Percentiles rank a stretch among this genome's conserved stretches.
These are phyloP conservation scores for Drosophila serrata DNA, from an alignment of 1,140 invertebrate species.

Conservation along the genomic window DNA sequence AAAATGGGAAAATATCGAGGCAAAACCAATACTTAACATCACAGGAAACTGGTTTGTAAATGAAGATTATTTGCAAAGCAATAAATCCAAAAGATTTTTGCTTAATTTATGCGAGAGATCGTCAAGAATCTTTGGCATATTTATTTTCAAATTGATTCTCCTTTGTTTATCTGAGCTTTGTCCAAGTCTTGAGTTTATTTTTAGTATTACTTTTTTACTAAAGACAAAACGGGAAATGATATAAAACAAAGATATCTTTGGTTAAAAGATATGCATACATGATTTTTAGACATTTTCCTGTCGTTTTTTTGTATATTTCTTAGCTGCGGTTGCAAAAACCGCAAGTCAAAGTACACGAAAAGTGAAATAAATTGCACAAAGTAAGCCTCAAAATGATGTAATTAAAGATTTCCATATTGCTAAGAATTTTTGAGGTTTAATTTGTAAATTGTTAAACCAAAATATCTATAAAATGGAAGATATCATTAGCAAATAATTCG, in stretches of 20 bases:
- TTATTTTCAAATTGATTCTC: not conserved
- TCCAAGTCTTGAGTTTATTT: no score
- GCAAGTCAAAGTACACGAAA: not conserved
- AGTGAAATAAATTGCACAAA: not conserved
- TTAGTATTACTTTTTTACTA: not conserved
- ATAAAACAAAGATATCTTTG: not conserved
- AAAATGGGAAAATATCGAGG: conserved; percentile 15
- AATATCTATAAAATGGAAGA: not conserved
- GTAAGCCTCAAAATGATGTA: not conserved
- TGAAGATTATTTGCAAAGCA: conserved; percentile 9
- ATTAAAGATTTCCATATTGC: not conserved
- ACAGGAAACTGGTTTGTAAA: not conserved
- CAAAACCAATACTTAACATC: not conserved
- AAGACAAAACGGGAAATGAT: not conserved
- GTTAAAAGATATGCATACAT: conserved; percentile 11
- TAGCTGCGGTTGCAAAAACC: conserved; percentile 1
- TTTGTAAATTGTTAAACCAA: not conserved
- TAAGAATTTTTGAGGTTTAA: not conserved
- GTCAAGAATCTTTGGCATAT: not conserved
- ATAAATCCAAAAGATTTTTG: not conserved
- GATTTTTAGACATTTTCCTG: not conserved
- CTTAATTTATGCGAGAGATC: not conserved
- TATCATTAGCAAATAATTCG: no score
- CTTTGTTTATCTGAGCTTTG: not conserved
- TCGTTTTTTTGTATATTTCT: not conserved